These are phyloP conservation scores for Nyctalus aviator DNA, from an alignment of 2,797 vertebrate species.

Conservation along the genomic window DNA sequence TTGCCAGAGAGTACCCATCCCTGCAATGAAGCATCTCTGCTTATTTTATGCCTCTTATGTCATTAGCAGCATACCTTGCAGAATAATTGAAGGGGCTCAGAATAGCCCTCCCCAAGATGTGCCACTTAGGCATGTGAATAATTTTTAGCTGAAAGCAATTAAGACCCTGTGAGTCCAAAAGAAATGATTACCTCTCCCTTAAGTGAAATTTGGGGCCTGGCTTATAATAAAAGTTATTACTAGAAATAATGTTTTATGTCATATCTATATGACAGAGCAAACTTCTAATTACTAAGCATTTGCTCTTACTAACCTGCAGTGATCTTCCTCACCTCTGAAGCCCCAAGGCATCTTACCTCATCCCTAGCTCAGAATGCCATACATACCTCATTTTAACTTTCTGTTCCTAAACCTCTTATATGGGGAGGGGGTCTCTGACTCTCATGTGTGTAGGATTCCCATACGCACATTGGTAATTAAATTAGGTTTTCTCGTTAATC, in stretches of 20 bases:
- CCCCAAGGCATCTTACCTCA: neutral
- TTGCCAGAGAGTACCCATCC: neutral
- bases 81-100: neutral
- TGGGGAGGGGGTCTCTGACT: neutral
- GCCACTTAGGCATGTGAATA: neutral
- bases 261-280: neutral
- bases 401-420: neutral
- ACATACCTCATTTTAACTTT: neutral
- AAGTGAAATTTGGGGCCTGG: neutral
- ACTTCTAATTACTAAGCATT: neutral
- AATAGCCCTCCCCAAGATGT: neutral
- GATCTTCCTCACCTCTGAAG: neutral
- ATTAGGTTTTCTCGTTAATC: neutral
- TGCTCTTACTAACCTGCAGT: neutral
- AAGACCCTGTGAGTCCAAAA: neutral
- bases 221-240: neutral
- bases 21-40: neutral
- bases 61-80: neutral
- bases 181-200: neutral
- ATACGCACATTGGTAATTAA: neutral
- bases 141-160: neutral
- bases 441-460: neutral
- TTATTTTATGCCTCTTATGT: neutral
- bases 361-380: neutral
- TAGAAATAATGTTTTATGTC: neutral